Evolutionary conservation across 1,140 invertebrate genomes (phyloP), one percentile per base, ranked within the genome.

Genomic region (Coenobita brevimanus): DNA sequence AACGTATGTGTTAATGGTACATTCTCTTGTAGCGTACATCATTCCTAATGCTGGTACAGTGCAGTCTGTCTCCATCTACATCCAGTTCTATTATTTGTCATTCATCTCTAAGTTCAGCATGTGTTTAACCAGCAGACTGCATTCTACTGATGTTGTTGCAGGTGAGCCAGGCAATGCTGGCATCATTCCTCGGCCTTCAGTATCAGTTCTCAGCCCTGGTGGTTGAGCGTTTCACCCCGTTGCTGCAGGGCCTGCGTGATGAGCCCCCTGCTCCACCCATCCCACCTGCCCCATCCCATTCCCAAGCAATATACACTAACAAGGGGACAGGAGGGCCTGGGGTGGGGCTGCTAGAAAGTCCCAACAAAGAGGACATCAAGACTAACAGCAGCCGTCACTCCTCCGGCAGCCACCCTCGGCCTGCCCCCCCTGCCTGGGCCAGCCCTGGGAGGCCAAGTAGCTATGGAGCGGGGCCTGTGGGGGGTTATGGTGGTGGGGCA

Each of bases 161-260:
- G 83, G 83, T 86, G 13, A 67, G 62, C 33, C 54, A 79, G 50
- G 76, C 75, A 30, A 86, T 86, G 83, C 60, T 86, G 73, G 78
- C 83, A n/a, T 73, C 83, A n/a, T 86, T 86, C 60, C 43, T 86
- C n/a, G 83, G 83, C 17, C 75, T 86, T 27, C 83, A 86, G 62
- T 78, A 86, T 27, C 83, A 86, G 57, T 86, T 86, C 38, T 86
- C 83, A n/a, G 83, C 76, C 43, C 73, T 78, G 36, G 83, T 86
- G 15, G 50, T 86, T 62, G 83, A 86, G 57, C 73, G 83, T 27
- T 86, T 86, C 38, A 79, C 83, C 54, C 57, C 57, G 27, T 67
- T 86, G 3, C 60, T 86, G 33, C 54, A 76, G 15, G 75, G 13
- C 17, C 73, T 86, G 0, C 36, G 83, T 24, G 80, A 82, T 69